These are phyloP conservation scores for Steatocranus sp. DNA, from an alignment of 2,797 vertebrate species.

Conservation along the genomic window DNA sequence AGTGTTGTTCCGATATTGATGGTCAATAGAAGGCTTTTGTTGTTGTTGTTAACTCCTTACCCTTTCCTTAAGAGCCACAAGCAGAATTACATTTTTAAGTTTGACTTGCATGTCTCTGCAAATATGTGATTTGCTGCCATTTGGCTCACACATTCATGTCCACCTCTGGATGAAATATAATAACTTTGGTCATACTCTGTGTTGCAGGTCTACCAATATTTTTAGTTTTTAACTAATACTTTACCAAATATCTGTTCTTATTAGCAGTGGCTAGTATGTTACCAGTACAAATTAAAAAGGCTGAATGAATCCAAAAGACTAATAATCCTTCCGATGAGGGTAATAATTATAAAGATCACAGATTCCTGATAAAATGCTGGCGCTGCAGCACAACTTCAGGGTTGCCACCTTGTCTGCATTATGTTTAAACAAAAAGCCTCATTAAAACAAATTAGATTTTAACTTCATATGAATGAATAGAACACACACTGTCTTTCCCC, in stretches of 20 bases:
- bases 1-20: accelerated
- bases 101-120: background rate
- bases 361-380: background rate
- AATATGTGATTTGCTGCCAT: background rate
- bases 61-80: background rate
- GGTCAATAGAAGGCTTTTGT: background rate
- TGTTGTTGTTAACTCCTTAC: background rate
- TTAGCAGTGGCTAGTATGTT: background rate
- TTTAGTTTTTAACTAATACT: background rate
- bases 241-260: background rate
- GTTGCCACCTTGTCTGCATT: background rate
- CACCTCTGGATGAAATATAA: background rate
- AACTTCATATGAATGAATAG: background rate
- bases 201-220: background rate
- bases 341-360: background rate
- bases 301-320: background rate
- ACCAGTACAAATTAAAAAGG: background rate
- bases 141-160: background rate
- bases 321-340: background rate
- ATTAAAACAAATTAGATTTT: background rate
- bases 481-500: background rate
- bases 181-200: background rate
- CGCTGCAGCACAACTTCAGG: background rate
- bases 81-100: background rate
- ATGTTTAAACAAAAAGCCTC: background rate